These are phyloP conservation scores for Lutjanus campechanus DNA, from an alignment of 2,797 vertebrate genomes.

Conservation along the genomic window DNA sequence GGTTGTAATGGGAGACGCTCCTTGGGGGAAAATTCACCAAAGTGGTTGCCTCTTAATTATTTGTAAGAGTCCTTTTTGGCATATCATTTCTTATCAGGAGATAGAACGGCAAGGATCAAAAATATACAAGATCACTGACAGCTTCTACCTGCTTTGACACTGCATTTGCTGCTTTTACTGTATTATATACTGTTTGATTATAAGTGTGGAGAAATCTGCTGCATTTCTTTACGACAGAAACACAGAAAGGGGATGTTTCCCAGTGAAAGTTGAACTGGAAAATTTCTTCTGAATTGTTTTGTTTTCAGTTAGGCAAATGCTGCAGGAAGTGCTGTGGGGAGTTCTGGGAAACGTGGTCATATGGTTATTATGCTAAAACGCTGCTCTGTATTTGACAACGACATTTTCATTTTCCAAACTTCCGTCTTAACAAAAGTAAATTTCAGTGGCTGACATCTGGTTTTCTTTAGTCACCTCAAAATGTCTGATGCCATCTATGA, in stretches of 20 bases:
- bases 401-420: neutral
- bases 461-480: neutral
- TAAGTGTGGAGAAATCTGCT: neutral
- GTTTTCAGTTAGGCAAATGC: conserved; percentile 19
- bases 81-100: neutral
- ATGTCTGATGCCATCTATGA: neutral
- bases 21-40: neutral
- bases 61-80: neutral
- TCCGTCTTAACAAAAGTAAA: too few relatives aligned
- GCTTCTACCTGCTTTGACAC: neutral
- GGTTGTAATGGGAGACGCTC: neutral
- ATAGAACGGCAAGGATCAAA: neutral
- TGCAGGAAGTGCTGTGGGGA: conserved; percentile 1
- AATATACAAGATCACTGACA: neutral
- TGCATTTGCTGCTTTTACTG: too few relatives aligned
- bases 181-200: neutral
- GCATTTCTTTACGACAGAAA: neutral
- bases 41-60: neutral
- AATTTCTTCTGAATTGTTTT: neutral
- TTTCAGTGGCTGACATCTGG: neutral
- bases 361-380: neutral
- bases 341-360: conserved; percentile 10
- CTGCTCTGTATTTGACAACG: neutral
- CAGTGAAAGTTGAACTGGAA: neutral
- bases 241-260: neutral